Evolutionary conservation across 2,888 invertebrate genomes (phyloP).

Genomic region (Gandaritis pyraliata): DNA sequence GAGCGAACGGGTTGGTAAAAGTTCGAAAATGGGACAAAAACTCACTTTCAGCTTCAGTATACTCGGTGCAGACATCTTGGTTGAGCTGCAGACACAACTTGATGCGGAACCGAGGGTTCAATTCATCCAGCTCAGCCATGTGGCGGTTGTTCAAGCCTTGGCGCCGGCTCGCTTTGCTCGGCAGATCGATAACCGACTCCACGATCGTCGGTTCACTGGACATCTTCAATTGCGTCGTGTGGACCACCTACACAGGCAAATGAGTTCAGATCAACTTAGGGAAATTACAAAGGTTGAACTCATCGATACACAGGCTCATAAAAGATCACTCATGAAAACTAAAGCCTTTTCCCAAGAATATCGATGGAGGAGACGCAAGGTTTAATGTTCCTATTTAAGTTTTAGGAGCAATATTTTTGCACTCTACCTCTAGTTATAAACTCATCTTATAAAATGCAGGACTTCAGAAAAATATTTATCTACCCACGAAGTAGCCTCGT

Average conservation of each 20-base stretch:
- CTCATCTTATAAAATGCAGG: background rate
- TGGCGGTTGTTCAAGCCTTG: conserved; percentile 43
- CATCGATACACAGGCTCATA: no score
- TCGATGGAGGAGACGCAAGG: no score
- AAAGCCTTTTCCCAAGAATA: no score
- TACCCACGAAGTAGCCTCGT: conserved; percentile 5
- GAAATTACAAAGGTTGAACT: no score
- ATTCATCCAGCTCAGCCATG: conserved; percentile 85
- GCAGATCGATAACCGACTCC: conserved; percentile 88
- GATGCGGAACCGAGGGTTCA: conserved; percentile 89
- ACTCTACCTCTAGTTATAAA: no score
- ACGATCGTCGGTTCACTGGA: conserved; percentile 89
- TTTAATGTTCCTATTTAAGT: no score
- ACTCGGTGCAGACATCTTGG: conserved; percentile 92
- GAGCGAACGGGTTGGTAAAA: conserved; percentile 50
- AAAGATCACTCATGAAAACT: no score
- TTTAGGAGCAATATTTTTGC: no score
- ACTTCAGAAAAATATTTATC: background rate
- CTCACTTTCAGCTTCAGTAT: conserved; percentile 91
- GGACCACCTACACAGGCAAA: conserved; percentile 84
- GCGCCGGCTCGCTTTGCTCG: conserved; percentile 52
- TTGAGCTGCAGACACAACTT: conserved; percentile 92
- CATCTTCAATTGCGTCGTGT: conserved; percentile 88
- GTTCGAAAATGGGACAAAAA: background rate
- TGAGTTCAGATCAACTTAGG: no score